These are phyloP conservation scores for Crypturellus tataupa DNA, from an alignment of 2,797 vertebrate species.

Conservation along the genomic window DNA sequence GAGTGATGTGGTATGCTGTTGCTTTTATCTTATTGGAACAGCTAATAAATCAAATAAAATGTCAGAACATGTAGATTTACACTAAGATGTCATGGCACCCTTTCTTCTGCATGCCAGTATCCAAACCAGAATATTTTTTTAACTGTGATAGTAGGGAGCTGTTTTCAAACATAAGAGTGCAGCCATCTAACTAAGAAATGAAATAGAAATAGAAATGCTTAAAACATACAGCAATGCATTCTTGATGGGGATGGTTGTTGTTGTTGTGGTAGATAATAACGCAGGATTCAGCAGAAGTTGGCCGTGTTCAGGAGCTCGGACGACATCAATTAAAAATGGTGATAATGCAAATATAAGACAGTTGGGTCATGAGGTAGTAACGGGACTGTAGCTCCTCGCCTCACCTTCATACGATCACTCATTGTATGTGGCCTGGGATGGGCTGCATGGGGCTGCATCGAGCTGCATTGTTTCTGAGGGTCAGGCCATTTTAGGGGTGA, in stretches of 20 bases:
- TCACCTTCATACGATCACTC: neutral
- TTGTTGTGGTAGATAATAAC: neutral
- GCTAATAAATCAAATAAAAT: neutral
- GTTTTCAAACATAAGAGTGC: neutral
- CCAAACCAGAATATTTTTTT: neutral
- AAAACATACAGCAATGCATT: neutral
- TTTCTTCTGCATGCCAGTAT: neutral
- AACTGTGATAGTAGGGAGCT: neutral
- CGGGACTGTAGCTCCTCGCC: neutral
- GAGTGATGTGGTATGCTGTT: rapidly evolving
- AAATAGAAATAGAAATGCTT: neutral
- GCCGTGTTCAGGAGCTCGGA: neutral
- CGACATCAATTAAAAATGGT: neutral
- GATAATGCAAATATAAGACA: neutral
- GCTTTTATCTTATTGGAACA: neutral
- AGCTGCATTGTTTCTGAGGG: neutral
- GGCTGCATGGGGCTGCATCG: neutral
- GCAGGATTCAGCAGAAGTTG: neutral
- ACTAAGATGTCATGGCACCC: neutral
- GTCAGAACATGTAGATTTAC: neutral
- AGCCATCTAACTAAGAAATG: neutral
- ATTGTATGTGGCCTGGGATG: neutral
- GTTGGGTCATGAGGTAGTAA: neutral
- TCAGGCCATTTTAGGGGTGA: neutral
- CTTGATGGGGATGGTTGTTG: neutral